Conservation (phyloP, 2,797 vertebrate species). For the Chaunax sp. region DNA sequence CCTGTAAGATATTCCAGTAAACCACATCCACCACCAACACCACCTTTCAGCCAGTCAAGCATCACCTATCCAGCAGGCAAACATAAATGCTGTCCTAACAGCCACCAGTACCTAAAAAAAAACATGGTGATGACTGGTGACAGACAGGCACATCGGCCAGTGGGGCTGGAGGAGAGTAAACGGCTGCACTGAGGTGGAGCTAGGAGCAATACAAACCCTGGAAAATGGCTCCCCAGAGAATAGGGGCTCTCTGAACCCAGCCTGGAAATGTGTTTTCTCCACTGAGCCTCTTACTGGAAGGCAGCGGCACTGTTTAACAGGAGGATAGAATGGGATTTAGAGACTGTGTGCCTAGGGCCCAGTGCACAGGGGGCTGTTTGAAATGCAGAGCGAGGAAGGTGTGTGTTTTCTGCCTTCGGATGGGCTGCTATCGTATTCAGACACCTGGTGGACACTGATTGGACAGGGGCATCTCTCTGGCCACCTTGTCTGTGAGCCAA, state of each 20-base stretch:
- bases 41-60: slow-evolving; percentile 48
- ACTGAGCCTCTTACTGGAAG: slow-evolving; percentile 52
- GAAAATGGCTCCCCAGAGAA: slow-evolving; percentile 50
- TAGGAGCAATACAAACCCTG: slow-evolving; percentile 69
- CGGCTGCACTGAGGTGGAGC: slow-evolving; percentile 49
- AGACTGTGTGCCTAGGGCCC: slow-evolving; percentile 53
- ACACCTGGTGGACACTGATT: slow-evolving; percentile 83
- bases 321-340: slow-evolving; percentile 54
- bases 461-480: slow-evolving; percentile 77
- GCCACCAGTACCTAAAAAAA: slow-evolving; percentile 46
- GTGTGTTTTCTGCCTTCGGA: slow-evolving; percentile 60
- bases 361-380: slow-evolving; percentile 63
- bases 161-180: slow-evolving; percentile 17
- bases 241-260: slow-evolving; percentile 53
- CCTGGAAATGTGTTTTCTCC: slow-evolving; percentile 50
- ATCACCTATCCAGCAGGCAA: slow-evolving; percentile 59
- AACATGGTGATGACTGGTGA: slow-evolving; percentile 53
- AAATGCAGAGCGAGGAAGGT: slow-evolving; percentile 66
- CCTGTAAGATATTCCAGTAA: slow-evolving; percentile 73
- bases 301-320: slow-evolving; percentile 52
- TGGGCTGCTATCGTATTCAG: slow-evolving; percentile 80
- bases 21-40: slow-evolving; percentile 51
- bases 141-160: slow-evolving; percentile 34
- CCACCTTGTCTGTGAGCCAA: slow-evolving; percentile 68
- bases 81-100: slow-evolving; percentile 43